These are phyloP conservation scores for Trinectes maculatus DNA, from an alignment of 2,113 vertebrate species.

Conservation along the genomic window DNA sequence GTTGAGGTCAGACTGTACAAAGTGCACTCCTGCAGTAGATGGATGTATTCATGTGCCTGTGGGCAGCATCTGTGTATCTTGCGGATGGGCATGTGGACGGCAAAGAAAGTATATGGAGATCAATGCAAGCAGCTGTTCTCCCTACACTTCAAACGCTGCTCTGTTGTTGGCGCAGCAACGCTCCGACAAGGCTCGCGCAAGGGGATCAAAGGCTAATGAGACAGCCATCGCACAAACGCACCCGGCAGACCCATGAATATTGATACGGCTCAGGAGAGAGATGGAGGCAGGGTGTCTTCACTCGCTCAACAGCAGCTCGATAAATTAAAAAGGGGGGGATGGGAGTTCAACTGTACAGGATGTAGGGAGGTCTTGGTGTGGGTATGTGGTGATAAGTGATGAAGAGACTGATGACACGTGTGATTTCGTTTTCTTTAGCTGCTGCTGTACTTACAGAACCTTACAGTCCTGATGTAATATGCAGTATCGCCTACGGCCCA, in stretches of 20 bases:
- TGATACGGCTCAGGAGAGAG: constrained; percentile 68
- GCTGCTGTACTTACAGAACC: neutral
- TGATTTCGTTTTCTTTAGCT: neutral
- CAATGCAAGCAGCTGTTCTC: constrained; percentile 81
- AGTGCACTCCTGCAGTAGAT: constrained; percentile 41
- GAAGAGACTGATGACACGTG: neutral
- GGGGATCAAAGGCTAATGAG: constrained; percentile 82
- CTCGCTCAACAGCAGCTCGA: constrained; percentile 52
- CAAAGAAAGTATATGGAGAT: constrained; percentile 78
- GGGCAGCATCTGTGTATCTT: constrained; percentile 69
- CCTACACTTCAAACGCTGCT: constrained; percentile 76
- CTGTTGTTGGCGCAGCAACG: constrained; percentile 74
- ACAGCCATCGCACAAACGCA: constrained; percentile 76
- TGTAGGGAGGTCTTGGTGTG: constrained; percentile 31
- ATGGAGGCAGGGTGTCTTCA: constrained; percentile 65
- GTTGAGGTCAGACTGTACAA: constrained; percentile 26
- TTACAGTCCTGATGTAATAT: neutral
- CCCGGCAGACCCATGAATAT: constrained; percentile 80
- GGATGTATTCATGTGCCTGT: constrained; percentile 69
- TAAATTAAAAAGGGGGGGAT: constrained; percentile 35
- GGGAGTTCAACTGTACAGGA: neutral
- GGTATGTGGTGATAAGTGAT: constrained; percentile 32
- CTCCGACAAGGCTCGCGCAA: constrained; percentile 70
- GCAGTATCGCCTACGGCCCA: too few relatives aligned
- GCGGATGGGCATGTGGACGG: constrained; percentile 43